A percentile compares a stretch with the other conserved stretches of the same genome.
Conservation (phyloP, 2,113 vertebrate species). For the Serinus canaria region DNA sequence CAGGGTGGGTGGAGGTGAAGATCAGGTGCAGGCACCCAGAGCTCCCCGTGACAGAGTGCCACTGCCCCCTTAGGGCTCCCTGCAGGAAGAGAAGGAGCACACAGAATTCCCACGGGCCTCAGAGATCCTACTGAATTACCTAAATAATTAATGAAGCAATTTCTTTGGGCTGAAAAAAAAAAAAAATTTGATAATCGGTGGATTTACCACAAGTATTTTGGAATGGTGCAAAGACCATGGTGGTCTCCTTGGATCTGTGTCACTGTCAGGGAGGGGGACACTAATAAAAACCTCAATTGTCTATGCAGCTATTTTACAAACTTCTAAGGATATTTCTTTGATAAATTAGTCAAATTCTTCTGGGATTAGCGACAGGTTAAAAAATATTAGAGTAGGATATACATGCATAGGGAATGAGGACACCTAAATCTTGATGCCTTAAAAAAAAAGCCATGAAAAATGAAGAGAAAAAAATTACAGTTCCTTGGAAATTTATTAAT, state of each 20-base stretch:
- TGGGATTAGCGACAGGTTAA: background rate
- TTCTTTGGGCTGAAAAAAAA: background rate
- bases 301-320: background rate
- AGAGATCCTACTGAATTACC: background rate
- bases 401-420: background rate
- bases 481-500: background rate
- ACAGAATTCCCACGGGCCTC: accelerated
- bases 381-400: background rate
- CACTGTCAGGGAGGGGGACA: background rate
- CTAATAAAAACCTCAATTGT: background rate
- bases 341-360: background rate
- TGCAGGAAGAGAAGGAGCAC: background rate
- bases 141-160: background rate
- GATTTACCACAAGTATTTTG: background rate
- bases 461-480: no score
- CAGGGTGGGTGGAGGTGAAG: background rate
- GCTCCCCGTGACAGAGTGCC: background rate
- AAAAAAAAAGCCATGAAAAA: background rate
- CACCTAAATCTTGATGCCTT: background rate
- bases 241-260: background rate
- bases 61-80: background rate
- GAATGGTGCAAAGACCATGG: background rate
- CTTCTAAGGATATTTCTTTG: background rate
- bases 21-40: background rate
- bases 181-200: background rate